Conservation (phyloP, 2,888 invertebrate species). For the Lycia hirtaria region DNA sequence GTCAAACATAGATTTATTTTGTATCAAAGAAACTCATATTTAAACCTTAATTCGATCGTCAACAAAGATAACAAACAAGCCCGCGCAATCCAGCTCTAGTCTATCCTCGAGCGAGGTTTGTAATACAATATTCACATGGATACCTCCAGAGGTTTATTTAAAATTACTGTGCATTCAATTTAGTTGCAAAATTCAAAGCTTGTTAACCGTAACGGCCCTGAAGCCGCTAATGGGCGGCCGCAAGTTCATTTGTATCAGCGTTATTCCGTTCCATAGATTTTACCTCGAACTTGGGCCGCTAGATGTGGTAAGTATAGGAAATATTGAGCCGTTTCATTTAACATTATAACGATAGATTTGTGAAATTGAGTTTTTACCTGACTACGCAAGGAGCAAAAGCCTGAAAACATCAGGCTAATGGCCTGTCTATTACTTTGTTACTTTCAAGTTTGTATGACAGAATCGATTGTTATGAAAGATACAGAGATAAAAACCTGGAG, state of each 20-base stretch:
- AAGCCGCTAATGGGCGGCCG: constrained; percentile 38
- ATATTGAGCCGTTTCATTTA: neutral
- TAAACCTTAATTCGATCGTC: neutral
- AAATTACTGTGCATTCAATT: constrained; percentile 31
- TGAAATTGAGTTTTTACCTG: no score
- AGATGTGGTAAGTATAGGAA: constrained; percentile 10
- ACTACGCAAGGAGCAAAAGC: no score
- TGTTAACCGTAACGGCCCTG: constrained; percentile 37
- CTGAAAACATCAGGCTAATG: no score
- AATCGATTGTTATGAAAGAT: no score
- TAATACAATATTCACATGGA: constrained; percentile 27
- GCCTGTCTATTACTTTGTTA: no score
- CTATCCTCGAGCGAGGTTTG: constrained; percentile 7
- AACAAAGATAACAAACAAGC: neutral
- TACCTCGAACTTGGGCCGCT: constrained; percentile 13
- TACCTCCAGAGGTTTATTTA: constrained; percentile 27
- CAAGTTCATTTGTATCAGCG: constrained; percentile 42
- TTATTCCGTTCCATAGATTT: constrained; percentile 44
- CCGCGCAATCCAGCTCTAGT: neutral
- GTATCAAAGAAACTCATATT: neutral
- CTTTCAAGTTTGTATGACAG: no score
- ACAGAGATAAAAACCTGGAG: no score
- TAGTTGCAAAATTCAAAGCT: constrained; percentile 41
- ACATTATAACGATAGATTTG: no score
- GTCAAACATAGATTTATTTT: no score